Percentiles rank a stretch among this genome's conserved stretches.
Conservation (phyloP, 1,140 invertebrate species). For the Leptopilina boulardi region DNA sequence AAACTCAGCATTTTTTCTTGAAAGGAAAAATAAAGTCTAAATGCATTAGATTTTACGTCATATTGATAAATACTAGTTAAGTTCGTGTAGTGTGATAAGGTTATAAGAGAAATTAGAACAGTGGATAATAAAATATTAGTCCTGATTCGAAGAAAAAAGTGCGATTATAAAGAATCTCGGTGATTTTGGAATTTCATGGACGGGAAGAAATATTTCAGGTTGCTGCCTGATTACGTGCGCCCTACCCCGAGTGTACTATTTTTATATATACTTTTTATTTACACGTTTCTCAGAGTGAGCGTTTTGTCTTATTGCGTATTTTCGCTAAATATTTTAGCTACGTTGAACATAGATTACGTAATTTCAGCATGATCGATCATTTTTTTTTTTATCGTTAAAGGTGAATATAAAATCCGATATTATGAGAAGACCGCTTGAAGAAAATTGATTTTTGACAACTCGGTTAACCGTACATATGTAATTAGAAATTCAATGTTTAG, state of each 20-base stretch:
- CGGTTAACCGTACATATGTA: conserved; percentile 18
- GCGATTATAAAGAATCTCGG: neutral
- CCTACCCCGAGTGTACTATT: conserved; percentile 62
- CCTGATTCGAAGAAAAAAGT: conserved; percentile 28
- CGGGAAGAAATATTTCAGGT: conserved; percentile 43
- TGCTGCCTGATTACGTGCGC: conserved; percentile 46
- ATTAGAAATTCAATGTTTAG: too few relatives aligned
- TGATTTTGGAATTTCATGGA: conserved; percentile 15
- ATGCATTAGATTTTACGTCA: conserved; percentile 43
- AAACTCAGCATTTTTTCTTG: conserved; percentile 32
- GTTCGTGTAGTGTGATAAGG: conserved; percentile 51
- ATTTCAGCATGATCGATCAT: conserved; percentile 58
- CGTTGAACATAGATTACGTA: conserved; percentile 62
- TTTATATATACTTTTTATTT: conserved; percentile 62
- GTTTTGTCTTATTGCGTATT: conserved; percentile 60
- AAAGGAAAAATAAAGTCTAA: conserved; percentile 39
- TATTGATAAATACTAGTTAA: conserved; percentile 43
- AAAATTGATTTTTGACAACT: conserved; percentile 49
- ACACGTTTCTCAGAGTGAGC: conserved; percentile 38
- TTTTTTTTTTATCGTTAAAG: conserved; percentile 31
- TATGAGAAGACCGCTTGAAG: conserved; percentile 41
- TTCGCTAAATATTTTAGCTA: conserved; percentile 64
- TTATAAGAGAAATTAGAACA: conserved; percentile 51
- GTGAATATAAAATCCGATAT: conserved; percentile 52
- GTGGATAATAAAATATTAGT: conserved; percentile 19